Evolutionary conservation across 2,888 invertebrate species (phyloP).

Genomic region (Coremacera marginata): DNA sequence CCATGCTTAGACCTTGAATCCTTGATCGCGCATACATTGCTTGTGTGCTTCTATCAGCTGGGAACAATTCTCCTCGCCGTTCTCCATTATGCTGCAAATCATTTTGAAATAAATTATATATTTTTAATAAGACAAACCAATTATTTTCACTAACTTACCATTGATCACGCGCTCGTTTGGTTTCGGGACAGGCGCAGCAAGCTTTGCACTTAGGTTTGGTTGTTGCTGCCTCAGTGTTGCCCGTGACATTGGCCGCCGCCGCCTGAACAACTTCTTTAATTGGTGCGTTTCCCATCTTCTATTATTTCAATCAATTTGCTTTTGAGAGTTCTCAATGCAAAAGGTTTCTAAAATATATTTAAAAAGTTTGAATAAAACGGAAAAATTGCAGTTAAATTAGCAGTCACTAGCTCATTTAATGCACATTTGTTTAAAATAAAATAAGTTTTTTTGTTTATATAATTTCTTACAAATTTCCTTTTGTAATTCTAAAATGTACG

Average conservation of each 20-base stretch:
- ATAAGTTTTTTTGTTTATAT: slow-evolving; percentile 9
- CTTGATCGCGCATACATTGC: slow-evolving; percentile 94
- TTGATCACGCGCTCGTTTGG: slow-evolving; percentile 88
- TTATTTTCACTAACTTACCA: slow-evolving; percentile 75
- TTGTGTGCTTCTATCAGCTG: slow-evolving; percentile 95
- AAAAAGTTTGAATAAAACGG: neutral
- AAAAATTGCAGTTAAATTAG: neutral
- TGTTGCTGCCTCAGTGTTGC: slow-evolving; percentile 64
- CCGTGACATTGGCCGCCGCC: slow-evolving; percentile 54
- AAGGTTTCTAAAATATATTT: neutral
- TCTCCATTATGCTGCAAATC: slow-evolving; percentile 84
- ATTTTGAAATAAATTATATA: neutral
- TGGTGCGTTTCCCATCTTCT: slow-evolving; percentile 72
- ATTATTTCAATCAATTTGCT: neutral
- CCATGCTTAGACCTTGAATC: slow-evolving; percentile 86
- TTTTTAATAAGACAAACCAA: neutral
- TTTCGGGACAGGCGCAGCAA: slow-evolving; percentile 98
- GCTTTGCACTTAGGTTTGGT: slow-evolving; percentile 86
- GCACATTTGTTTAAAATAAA: neutral
- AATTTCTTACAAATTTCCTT: neutral
- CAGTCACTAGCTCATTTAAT: neutral
- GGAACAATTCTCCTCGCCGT: slow-evolving; percentile 91
- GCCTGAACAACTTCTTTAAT: slow-evolving; percentile 71
- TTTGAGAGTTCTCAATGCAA: slow-evolving; percentile 22
- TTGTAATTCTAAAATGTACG: neutral